Evolutionary conservation across 1,140 invertebrate genomes (phyloP).

Genomic region (Zeugodacus cucurbitae): DNA sequence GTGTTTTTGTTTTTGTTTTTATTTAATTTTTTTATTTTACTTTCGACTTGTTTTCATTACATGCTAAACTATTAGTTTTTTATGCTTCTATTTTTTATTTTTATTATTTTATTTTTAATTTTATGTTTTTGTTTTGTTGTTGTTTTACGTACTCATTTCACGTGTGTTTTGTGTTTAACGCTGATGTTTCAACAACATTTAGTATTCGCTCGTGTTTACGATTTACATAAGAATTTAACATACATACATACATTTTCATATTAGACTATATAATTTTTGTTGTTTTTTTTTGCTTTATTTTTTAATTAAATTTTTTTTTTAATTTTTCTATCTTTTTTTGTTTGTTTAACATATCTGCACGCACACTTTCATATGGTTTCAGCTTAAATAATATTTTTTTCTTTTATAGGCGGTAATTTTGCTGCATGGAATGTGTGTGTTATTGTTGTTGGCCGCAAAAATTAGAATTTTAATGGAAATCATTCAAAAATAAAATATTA

Average conservation of each 20-base stretch:
- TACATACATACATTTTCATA: neutral
- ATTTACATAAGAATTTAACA: slow-evolving; percentile 37
- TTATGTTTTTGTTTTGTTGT: neutral
- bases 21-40: neutral
- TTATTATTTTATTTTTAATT: neutral
- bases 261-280: neutral
- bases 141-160: neutral
- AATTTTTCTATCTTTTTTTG: neutral
- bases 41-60: neutral
- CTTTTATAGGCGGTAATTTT: neutral
- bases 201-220: neutral
- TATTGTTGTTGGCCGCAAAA: no score
- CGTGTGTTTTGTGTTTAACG: neutral
- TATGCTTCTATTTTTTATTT: neutral
- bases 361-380: neutral
- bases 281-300: neutral
- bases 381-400: neutral
- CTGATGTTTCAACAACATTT: slow-evolving; percentile 5
- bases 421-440: neutral
- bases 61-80: neutral
- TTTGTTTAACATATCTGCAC: neutral
- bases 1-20: neutral
- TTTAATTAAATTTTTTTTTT: neutral
- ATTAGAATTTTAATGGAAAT: no score
- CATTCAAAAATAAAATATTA: no score